Conservation (phyloP, 2,797 vertebrate species). For the Danio jaintianensis region DNA sequence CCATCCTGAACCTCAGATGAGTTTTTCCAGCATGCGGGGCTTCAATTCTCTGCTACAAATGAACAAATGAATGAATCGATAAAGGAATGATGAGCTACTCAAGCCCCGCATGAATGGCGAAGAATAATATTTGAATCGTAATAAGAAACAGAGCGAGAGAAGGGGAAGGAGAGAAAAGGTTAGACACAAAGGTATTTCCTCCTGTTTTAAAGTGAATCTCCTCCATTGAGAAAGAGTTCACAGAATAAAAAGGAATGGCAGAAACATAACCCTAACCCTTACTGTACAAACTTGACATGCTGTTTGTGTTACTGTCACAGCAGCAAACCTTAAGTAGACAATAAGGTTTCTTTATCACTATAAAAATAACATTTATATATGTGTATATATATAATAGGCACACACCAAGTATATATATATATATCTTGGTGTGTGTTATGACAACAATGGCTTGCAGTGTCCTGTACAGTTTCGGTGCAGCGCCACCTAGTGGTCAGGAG, state of each 20-base stretch:
- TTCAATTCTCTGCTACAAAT: background rate
- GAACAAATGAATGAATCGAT: slow-evolving; percentile 23
- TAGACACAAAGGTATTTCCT: slow-evolving; percentile 12
- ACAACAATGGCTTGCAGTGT: no score
- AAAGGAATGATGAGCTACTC: background rate
- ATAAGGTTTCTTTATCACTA: background rate
- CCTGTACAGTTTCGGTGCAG: no score
- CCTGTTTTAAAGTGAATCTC: background rate
- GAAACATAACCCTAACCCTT: background rate
- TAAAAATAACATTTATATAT: no score
- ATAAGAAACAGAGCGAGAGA: background rate
- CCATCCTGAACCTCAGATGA: background rate
- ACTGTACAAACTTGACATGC: background rate
- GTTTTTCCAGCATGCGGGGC: background rate
- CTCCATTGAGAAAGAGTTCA: background rate
- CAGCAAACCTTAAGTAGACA: background rate
- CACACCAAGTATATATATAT: no score
- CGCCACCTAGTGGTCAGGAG: no score
- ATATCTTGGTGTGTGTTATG: no score
- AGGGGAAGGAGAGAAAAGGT: background rate
- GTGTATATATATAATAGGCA: no score
- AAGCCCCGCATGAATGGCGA: background rate
- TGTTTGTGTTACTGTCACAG: background rate
- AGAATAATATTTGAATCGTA: slow-evolving; percentile 6
- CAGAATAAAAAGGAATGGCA: background rate